These are phyloP conservation scores for Hippasteria phrygiana DNA, from an alignment of 53 echinoderm and acorn worm species.

Conservation along the genomic window DNA sequence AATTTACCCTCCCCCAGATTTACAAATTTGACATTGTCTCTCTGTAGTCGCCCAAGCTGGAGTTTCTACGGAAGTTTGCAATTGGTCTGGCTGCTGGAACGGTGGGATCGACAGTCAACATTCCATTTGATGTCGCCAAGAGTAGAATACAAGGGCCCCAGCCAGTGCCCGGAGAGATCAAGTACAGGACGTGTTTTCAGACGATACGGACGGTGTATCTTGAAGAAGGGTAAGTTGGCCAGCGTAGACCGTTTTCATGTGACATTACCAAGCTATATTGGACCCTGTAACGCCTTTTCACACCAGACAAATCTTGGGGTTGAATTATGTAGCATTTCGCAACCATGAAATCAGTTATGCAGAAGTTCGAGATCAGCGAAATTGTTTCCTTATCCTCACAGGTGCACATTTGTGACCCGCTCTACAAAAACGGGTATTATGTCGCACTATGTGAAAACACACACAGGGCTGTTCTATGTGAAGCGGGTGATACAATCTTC, in stretches of 20 bases:
- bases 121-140: constrained; percentile 94
- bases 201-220: constrained; percentile 80
- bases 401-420: too few species aligned
- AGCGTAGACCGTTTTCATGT: neutral
- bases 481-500: too few species aligned
- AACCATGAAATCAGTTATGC: too few species aligned
- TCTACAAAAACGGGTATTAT: too few species aligned
- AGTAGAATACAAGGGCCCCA: constrained; percentile 88
- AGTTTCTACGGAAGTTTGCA: constrained; percentile 73
- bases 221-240: constrained; percentile 79
- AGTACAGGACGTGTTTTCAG: constrained; percentile 79
- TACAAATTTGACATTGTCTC: neutral
- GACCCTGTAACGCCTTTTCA: too few species aligned
- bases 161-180: constrained; percentile 82
- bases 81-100: constrained; percentile 76
- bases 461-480: too few species aligned
- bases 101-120: constrained; percentile 77
- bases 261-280: too few species aligned
- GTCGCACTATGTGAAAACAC: too few species aligned
- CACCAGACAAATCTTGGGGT: too few species aligned
- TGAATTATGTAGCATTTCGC: too few species aligned
- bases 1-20: neutral
- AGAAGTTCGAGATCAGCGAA: too few species aligned
- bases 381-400: too few species aligned
- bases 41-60: constrained; percentile 75